Base-by-base conservation (phyloP, 2,888 invertebrate genomes). In the Nymphalis polychloros region DNA sequence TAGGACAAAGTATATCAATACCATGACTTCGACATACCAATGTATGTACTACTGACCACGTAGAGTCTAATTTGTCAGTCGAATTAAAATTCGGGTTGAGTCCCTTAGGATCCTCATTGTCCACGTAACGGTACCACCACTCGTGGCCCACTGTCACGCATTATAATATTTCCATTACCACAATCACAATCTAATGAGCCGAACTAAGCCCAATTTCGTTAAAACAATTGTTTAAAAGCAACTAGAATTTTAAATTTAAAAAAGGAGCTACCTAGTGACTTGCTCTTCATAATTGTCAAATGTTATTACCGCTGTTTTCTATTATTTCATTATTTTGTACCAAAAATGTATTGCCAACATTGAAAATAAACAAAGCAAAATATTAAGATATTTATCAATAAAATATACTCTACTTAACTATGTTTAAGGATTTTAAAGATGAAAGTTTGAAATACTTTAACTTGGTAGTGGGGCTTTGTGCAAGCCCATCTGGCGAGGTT, bases 61-160 rank as follows among this genome's bases (percentile, higher is more conserved):
- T 73, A 77, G 73, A 80, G 77, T 81, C 81, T 82, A 88, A 88
- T 88, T 89, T 81, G 79, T 79, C 81, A 69, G 68, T 73, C 76
- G 72, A 84, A 87, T 89, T 89, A 77, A 86, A 88, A 89, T 90
- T 89, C 89, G 87, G 84, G 67, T 63, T 85, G 77, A 80, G 88
- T 82, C 84, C 86, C 87, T 74, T 72, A 67, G 81, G 87, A 86
- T 84, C 78, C 81, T 78, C 84, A 82, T 83, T 86, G 83, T 86
- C 71, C 70, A 73, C 60, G 70, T 84, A 84, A 84, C 87, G 86
- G 87, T 84, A 78, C 72, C 59, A 73, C 71, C 72, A 77, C 68
- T 73, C 72, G 60, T 55, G 53, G 53, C 64, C 50, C 46, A 74
- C 78, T 69, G 70, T 71, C 79, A 55, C 78, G 87, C 86, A 89